phyloP scores from a whole-genome alignment of 1,140 invertebrate genomes.

The Bombus waltoni region DNA sequence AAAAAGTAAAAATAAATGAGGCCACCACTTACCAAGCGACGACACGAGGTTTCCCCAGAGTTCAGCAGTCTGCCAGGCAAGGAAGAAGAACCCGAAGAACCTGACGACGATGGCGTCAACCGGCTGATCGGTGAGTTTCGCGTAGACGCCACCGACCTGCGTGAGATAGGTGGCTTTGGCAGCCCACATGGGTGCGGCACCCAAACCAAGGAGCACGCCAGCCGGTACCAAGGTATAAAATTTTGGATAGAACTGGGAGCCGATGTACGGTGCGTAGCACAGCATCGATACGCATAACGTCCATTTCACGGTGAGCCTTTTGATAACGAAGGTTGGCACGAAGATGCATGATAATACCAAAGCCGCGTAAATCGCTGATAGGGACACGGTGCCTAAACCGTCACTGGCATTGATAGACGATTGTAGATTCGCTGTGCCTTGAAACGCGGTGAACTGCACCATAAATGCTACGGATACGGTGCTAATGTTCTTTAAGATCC shows the following conservation, averaged over 20 bases:
- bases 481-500: constrained; percentile 94
- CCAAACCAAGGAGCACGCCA: constrained; percentile 93
- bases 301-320: constrained; percentile 96
- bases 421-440: constrained; percentile 94
- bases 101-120: constrained; percentile 95
- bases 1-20: background rate
- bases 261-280: constrained; percentile 97
- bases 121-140: constrained; percentile 92
- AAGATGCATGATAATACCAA: constrained; percentile 96
- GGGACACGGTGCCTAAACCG: constrained; percentile 91
- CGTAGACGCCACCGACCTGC: constrained; percentile 94
- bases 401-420: constrained; percentile 93
- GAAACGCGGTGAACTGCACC: constrained; percentile 96
- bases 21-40: constrained; percentile 89
- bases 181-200: constrained; percentile 98
- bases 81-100: constrained; percentile 99
- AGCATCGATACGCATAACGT: constrained; percentile 95
- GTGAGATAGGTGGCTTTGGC: constrained; percentile 98
- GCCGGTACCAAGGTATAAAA: constrained; percentile 97
- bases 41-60: constrained; percentile 98
- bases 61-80: constrained; percentile 97
- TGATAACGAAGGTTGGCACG: constrained; percentile 94
- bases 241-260: constrained; percentile 94
- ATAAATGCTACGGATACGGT: constrained; percentile 94
- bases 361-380: constrained; percentile 94